A percentile compares a stretch with the other conserved stretches of the same genome.
phyloP scores from a whole-genome alignment of 2,888 invertebrate species.

The Chloroclystis v-ata region DNA sequence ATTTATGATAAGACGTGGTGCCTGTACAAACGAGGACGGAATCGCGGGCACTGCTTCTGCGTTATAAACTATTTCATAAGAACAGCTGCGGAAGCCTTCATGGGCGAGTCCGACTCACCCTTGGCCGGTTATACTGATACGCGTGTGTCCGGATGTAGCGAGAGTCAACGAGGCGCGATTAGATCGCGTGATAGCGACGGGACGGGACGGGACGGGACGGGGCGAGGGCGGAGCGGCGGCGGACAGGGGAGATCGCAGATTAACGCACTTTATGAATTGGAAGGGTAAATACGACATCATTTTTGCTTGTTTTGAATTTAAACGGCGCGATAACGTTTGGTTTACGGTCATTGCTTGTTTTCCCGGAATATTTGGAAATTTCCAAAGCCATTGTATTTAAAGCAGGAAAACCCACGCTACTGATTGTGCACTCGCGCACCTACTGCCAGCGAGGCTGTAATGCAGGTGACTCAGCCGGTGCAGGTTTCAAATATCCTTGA shows the following conservation, averaged over 20 bases:
- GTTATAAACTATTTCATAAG: no score
- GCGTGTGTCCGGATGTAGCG: no score
- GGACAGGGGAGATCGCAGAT: conserved; percentile 15
- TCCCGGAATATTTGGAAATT: neutral
- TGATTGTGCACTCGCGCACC: neutral
- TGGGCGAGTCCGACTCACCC: no score
- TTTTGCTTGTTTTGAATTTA: conserved; percentile 10
- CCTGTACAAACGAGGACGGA: no score
- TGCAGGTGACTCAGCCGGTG: neutral
- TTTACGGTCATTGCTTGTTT: conserved; percentile 5
- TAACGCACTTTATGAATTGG: conserved; percentile 22
- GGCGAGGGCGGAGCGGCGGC: conserved; percentile 5
- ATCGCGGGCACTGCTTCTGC: no score
- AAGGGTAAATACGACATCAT: conserved; percentile 13
- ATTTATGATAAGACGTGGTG: no score
- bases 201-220: conserved; percentile 1
- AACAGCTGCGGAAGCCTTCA: no score
- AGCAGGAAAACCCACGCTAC: neutral
- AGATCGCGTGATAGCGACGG: no score
- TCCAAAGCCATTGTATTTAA: neutral
- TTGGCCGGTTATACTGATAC: no score
- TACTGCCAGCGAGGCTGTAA: neutral
- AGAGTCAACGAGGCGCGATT: no score
- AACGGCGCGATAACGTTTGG: conserved; percentile 5
- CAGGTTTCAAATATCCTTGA: no score